Base-by-base conservation (phyloP, 2,888 invertebrate genomes). In the Lasioglossum vierecki region DNA sequence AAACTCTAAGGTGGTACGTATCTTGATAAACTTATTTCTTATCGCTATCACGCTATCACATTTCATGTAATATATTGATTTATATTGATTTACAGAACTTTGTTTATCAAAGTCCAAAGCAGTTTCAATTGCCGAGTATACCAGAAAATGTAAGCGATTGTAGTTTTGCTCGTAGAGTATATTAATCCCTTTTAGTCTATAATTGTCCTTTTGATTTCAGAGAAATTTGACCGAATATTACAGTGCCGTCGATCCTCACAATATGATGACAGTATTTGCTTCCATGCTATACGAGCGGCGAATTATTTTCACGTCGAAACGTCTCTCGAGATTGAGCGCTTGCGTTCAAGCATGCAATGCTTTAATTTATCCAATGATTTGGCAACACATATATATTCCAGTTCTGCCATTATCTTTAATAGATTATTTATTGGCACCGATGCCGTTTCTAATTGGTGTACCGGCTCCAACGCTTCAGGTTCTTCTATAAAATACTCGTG, bases 341-440 rank as follows among this genome's bases (percentile, higher is more conserved):
- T 98, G 98, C 93, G 98, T 98, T 44, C 99, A 99, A 95, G 99
- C 99, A 22, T 98, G 99, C 30, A 98, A 99, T 94, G 97, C 98
- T 86, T 97, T 99, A 73, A 97, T 99, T 68, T 99, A 99, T 95
- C 99, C 99, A 0, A 99, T 99, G 99, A 97, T 98, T 90, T 99
- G 99, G 99, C 99, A 99, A 95, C 99, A 99, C 93, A 98, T 99
- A 93, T 99, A 98, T 95, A 99, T 99, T 95, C 99, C 99, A 78
- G 98, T 99, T 91, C 95, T 99, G 93, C 99, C 99, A 39, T 96
- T 97, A 94, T 97, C 98, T 93, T 96, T 99, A 86, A 97, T 98
- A 89, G 99, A 99, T 95, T 98, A 98, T 95, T 95, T 99, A 89
- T 96, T 97, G 91, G 99, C 99, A 22, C 99, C 99, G 1, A 99